Evolutionary conservation across 64 coral and sea anemone species (phyloP).

Genomic region (Actinia tenebrosa): DNA sequence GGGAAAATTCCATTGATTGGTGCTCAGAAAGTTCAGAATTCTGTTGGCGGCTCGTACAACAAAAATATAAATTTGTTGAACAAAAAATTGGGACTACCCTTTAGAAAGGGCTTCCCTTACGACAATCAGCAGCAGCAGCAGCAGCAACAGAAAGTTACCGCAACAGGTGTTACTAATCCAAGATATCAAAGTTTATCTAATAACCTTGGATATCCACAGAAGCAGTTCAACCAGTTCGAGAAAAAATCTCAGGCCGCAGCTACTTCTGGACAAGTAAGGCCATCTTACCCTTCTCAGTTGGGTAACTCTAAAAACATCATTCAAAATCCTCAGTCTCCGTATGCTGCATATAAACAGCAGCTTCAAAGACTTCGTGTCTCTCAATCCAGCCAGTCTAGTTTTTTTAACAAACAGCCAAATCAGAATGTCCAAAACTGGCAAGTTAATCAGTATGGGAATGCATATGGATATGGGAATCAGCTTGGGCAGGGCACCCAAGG

Average conservation of each 20-base stretch:
- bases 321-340: conserved; percentile 1
- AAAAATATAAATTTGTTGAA: neutral
- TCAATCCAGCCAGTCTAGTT: neutral
- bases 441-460: neutral
- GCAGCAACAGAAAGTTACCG: neutral
- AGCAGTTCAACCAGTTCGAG: neutral
- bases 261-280: neutral
- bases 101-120: neutral
- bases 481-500: neutral
- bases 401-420: neutral
- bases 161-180: neutral
- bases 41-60: neutral
- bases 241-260: neutral
- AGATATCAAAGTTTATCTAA: neutral
- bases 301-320: neutral
- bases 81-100: neutral
- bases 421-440: neutral
- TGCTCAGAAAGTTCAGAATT: neutral
- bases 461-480: neutral
- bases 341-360: conserved; percentile 3
- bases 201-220: neutral
- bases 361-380: neutral
- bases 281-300: neutral
- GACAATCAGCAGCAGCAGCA: neutral
- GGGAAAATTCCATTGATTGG: neutral